Percentiles rank a stretch among this genome's conserved stretches.
phyloP scores from a whole-genome alignment of 2,113 vertebrate species.

The Grantiella picta region DNA sequence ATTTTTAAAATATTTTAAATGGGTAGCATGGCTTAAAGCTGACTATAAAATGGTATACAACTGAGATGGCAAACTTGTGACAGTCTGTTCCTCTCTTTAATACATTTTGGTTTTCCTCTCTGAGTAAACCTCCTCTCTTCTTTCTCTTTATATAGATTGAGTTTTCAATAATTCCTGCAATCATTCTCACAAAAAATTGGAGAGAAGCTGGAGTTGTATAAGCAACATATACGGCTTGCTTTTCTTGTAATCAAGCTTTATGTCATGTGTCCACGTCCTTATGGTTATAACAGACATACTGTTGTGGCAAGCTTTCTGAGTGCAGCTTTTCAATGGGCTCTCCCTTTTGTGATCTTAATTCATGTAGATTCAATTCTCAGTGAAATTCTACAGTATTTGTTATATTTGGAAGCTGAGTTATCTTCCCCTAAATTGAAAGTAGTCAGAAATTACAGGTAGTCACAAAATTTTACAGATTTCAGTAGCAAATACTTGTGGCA shows the following conservation, averaged over 20 bases:
- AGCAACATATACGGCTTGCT: not conserved
- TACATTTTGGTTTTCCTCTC: not conserved
- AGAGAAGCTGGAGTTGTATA: not conserved
- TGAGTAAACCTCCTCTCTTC: not conserved
- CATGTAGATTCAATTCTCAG: not conserved
- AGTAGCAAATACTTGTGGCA: not conserved
- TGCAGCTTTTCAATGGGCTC: not conserved
- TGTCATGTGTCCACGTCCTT: not conserved
- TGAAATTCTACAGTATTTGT: not conserved
- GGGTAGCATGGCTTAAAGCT: not conserved
- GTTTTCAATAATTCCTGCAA: not conserved
- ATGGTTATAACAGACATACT: not conserved
- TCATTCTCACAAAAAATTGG: not conserved
- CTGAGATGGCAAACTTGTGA: not conserved
- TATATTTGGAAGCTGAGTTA: not conserved
- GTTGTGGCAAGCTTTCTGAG: not conserved
- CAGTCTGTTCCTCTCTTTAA: not conserved
- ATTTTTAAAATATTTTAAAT: not conserved
- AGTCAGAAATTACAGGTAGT: not conserved
- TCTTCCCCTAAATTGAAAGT: not conserved
- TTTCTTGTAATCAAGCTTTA: not conserved
- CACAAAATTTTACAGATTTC: not conserved
- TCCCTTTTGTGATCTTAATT: not conserved
- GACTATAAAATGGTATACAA: not conserved
- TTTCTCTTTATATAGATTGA: not conserved